A percentile compares a stretch with the other conserved stretches of the same genome.
These are phyloP conservation scores for Callorhinus ursinus DNA, from an alignment of 2,113 vertebrate species.

Conservation along the genomic window DNA sequence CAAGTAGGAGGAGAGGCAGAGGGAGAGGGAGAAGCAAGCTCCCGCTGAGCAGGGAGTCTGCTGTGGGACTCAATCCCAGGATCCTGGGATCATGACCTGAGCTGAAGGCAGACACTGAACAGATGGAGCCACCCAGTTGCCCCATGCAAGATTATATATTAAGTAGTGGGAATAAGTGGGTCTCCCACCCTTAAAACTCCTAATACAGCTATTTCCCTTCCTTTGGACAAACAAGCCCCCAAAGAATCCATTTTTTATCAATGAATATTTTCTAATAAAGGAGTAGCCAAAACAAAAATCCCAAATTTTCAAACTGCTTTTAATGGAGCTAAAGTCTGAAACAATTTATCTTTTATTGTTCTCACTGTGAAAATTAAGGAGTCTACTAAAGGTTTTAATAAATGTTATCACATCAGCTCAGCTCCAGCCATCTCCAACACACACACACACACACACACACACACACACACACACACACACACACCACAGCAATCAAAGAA, in stretches of 20 bases:
- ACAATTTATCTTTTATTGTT: not conserved
- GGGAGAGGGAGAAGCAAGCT: not conserved
- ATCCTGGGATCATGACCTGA: not conserved
- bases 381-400: not conserved
- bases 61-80: not conserved
- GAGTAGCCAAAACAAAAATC: slow-evolving; percentile 12
- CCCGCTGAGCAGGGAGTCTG: not conserved
- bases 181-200: not conserved
- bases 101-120: not conserved
- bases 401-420: not conserved
- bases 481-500: not conserved
- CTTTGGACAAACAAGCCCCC: not conserved
- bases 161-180: not conserved
- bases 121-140: not conserved
- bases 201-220: not conserved
- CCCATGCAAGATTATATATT: not conserved
- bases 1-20: not conserved
- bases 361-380: not conserved
- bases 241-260: not conserved
- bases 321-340: not conserved
- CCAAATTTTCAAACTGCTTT: slow-evolving; percentile 23
- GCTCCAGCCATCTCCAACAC: not conserved
- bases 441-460: not conserved
- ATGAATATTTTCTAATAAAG: not conserved
- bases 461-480: not conserved